These are phyloP conservation scores for Psittacula derbiana DNA, from an alignment of 2,797 vertebrate species.

Conservation along the genomic window DNA sequence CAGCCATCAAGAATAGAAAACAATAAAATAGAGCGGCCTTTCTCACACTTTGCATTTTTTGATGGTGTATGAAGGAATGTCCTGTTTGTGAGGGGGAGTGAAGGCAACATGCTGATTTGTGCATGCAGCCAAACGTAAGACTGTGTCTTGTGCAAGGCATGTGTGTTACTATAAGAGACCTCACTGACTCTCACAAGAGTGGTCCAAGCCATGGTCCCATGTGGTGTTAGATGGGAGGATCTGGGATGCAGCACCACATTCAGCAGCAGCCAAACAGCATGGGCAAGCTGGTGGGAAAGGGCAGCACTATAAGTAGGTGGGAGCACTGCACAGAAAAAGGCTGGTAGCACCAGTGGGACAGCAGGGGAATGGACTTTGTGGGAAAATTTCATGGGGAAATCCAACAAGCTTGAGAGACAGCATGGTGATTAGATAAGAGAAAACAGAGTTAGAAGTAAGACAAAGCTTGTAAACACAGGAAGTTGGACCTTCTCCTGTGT, in stretches of 20 bases:
- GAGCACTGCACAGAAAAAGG: rapidly evolving
- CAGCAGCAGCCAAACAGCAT: background rate
- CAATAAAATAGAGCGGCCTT: background rate
- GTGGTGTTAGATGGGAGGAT: background rate
- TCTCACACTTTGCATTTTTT: background rate
- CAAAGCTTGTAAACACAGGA: background rate
- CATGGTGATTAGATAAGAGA: background rate
- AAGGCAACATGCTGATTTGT: background rate
- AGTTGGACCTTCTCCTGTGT: background rate
- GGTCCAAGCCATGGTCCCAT: background rate
- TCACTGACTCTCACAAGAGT: background rate
- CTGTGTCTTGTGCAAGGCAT: background rate
- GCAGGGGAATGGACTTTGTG: background rate
- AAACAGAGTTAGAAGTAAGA: background rate
- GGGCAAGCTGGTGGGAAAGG: background rate
- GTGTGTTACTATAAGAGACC: background rate
- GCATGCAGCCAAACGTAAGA: background rate
- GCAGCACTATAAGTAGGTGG: background rate
- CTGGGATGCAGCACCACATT: background rate
- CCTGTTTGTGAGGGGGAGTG: background rate
- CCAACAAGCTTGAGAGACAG: background rate
- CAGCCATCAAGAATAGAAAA: background rate
- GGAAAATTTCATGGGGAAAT: background rate
- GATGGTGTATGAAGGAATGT: background rate
- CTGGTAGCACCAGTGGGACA: background rate